Conservation (phyloP, 2,113 vertebrate genomes). For the Myiozetetes cayanensis region DNA sequence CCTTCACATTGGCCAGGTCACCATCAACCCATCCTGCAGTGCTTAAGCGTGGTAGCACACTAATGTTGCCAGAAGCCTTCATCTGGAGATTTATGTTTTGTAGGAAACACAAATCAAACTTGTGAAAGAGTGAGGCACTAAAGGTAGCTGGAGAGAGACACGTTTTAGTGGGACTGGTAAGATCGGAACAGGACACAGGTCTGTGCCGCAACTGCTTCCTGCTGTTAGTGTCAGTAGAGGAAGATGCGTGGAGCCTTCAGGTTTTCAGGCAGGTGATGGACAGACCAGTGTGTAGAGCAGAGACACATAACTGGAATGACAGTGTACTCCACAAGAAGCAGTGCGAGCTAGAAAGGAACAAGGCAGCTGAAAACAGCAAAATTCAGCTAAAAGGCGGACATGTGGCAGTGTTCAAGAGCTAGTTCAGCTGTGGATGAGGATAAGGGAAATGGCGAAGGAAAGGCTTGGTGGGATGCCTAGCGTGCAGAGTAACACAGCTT, state of each 20-base stretch:
- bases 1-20: not conserved
- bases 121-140: not conserved
- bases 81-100: not conserved
- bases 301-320: fast-evolving
- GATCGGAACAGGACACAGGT: fast-evolving
- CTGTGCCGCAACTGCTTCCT: not conserved
- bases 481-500: fast-evolving
- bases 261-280: not conserved
- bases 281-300: not conserved
- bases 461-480: not conserved
- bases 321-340: not conserved
- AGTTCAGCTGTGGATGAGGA: not conserved
- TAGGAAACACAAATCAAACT: not conserved
- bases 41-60: not conserved
- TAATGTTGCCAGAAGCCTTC: not conserved
- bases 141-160: not conserved
- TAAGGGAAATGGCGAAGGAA: not conserved
- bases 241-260: not conserved
- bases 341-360: not conserved
- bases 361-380: not conserved
- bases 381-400: not conserved
- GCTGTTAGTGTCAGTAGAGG: not conserved
- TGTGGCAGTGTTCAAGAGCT: not conserved
- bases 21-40: not conserved
- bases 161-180: fast-evolving